Base-by-base conservation (phyloP, 2,113 vertebrate species). In the Cisticola juncidis region DNA sequence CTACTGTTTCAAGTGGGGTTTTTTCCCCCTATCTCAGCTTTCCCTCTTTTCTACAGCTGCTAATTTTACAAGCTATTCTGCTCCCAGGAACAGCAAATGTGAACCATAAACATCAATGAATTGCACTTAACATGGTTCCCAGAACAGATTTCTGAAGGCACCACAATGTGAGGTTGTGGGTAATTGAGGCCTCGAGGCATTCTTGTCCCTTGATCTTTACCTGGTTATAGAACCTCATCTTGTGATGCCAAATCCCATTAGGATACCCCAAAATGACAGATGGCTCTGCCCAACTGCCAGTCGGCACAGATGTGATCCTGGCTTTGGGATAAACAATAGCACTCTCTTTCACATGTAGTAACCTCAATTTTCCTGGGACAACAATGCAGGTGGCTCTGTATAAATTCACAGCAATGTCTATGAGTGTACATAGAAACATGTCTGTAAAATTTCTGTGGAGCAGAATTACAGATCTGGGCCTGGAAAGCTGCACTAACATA, bases 211-310 rank as follows among this genome's bases (percentile, higher is more conserved):
- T 88, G 58, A 83, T 96, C 79, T 94, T 96, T 42, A 90, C 96
- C 96, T 96, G 91, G 92, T 98, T 94, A 92, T 91, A 94, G 96
- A 94, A 96, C 95, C 94, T 97, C 91, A 88, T 92, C 90, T 88
- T 88, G 95, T 69, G 35, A 48, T 97, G 98, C 98, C 98, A 98
- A 90, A 97, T 98, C 97, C 98, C 96, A 97, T 98, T 97, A 98
- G 97, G 97, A 97, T 94, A 96, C 94, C 95, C 98, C 96, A 81
- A 94, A 92, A 96, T 95, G 97, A 98, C 97, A 98, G 98, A 98
- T 98, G 98, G 97, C 94, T 90, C 86, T 98, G 94, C 95, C 92
- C 72, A 84, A 94, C 96, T 97, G 97, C 97, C 98, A 98, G 56
- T 97, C 93, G 1, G 94, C 97, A 98, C 97, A 98, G 97, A 98